A percentile compares a stretch with the other conserved stretches of the same genome.
phyloP scores from a whole-genome alignment of 23 tunicate species.

The Trididemnum nubilum region DNA sequence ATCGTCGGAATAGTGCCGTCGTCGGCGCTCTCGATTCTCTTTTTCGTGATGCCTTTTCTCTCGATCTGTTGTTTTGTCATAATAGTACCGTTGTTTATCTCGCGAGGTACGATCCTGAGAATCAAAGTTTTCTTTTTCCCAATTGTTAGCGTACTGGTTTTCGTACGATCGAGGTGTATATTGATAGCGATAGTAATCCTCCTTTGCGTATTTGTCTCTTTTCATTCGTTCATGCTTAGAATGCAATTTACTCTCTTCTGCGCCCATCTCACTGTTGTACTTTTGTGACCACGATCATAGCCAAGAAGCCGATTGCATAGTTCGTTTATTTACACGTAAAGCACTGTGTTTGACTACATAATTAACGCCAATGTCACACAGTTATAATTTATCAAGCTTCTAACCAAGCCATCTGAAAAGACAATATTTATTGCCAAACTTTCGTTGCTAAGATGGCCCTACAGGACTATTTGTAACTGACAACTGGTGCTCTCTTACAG shows the following conservation, averaged over 20 bases:
- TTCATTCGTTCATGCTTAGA: background rate
- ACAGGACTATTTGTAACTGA: too few species aligned
- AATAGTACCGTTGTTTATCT: background rate
- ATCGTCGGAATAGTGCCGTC: constrained; percentile 4
- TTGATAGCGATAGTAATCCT: background rate
- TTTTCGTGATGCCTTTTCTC: background rate
- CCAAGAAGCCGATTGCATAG: too few species aligned
- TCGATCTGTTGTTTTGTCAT: background rate
- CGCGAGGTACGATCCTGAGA: background rate
- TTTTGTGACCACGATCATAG: background rate
- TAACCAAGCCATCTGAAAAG: too few species aligned
- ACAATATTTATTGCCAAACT: too few species aligned
- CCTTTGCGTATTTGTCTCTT: background rate
- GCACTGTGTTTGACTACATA: too few species aligned
- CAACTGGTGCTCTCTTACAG: too few species aligned
- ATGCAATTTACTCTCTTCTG: constrained; percentile 13
- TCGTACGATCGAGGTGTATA: background rate
- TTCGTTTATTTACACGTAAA: too few species aligned
- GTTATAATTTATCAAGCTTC: too few species aligned
- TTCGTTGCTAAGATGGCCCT: too few species aligned
- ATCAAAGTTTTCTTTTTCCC: background rate
- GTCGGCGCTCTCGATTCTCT: background rate
- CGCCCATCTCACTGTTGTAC: constrained; percentile 23
- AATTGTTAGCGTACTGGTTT: background rate
- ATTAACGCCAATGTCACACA: too few species aligned